Evolutionary conservation across 2,888 invertebrate species (phyloP).

Genomic region (Mantis religiosa): DNA sequence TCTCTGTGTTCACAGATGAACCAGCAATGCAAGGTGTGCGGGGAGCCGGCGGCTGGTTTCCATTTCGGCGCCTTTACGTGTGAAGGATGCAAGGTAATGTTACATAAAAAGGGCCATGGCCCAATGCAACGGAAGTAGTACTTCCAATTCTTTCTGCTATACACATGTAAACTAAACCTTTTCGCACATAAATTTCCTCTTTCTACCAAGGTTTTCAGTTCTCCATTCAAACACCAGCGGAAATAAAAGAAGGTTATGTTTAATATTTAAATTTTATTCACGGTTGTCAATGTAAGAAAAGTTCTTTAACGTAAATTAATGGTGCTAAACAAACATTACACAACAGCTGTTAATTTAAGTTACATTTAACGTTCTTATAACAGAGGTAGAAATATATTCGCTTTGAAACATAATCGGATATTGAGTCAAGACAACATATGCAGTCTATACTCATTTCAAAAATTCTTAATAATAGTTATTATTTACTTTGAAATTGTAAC

Average conservation of each 20-base stretch:
- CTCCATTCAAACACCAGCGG: neutral
- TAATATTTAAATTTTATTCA: neutral
- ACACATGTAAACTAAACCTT: neutral
- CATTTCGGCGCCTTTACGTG: slow-evolving; percentile 95
- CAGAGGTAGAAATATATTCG: no score
- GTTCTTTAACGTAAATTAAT: neutral
- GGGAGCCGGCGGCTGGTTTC: slow-evolving; percentile 91
- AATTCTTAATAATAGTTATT: no score
- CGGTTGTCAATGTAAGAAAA: neutral
- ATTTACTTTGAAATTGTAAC: no score
- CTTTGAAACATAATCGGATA: no score
- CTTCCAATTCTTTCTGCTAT: neutral
- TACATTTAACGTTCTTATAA: no score
- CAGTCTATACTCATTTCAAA: no score
- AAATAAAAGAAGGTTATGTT: neutral
- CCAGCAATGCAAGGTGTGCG: slow-evolving; percentile 94
- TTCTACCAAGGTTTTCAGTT: neutral
- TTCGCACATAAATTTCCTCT: neutral
- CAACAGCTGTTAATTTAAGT: no score
- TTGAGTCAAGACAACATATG: no score
- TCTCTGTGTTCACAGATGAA: slow-evolving; percentile 73
- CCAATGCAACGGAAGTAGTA: neutral
- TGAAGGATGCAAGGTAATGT: slow-evolving; percentile 86
- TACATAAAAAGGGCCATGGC: neutral
- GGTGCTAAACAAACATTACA: no score